Percentiles rank a stretch among this genome's conserved stretches.
Conservation (phyloP, 2,888 invertebrate species). For the Rhabditoides inermis region DNA sequence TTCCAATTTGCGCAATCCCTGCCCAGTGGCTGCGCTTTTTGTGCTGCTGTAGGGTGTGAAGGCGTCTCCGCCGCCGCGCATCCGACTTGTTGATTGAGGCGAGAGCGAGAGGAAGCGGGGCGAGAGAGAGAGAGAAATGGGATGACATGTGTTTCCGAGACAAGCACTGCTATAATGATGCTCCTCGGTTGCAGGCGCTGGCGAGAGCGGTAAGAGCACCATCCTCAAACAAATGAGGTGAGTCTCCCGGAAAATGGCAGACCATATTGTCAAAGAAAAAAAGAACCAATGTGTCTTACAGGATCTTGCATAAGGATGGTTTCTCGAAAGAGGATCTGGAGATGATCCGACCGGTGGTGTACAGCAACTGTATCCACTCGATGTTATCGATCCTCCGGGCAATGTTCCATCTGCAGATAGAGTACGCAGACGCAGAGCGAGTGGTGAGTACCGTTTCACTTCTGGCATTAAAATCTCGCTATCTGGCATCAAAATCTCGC, state of each 20-base stretch:
- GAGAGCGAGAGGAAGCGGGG: no score
- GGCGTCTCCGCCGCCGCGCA: no score
- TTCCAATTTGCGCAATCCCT: no score
- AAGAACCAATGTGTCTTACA: no score
- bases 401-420: slow-evolving; percentile 96
- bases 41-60: no score
- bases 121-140: no score
- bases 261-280: no score
- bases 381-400: slow-evolving; percentile 97
- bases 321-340: slow-evolving; percentile 99
- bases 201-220: slow-evolving; percentile 98
- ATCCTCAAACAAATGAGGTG: slow-evolving; percentile 99
- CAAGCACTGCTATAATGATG: no score
- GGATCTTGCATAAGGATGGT: slow-evolving; percentile 98
- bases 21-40: no score
- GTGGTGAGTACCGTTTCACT: slow-evolving; percentile 65
- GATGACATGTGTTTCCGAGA: no score
- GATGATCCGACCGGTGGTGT: slow-evolving; percentile 98
- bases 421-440: slow-evolving; percentile 89
- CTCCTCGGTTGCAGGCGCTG: slow-evolving; percentile 73
- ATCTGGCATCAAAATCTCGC: no score
- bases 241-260: neutral
- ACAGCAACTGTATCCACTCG: slow-evolving; percentile 99
- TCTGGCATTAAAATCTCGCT: neutral
- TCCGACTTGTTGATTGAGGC: no score